These are phyloP conservation scores for Drosophila pectinifera DNA, from an alignment of 1,140 invertebrate genomes.

Conservation along the genomic window DNA sequence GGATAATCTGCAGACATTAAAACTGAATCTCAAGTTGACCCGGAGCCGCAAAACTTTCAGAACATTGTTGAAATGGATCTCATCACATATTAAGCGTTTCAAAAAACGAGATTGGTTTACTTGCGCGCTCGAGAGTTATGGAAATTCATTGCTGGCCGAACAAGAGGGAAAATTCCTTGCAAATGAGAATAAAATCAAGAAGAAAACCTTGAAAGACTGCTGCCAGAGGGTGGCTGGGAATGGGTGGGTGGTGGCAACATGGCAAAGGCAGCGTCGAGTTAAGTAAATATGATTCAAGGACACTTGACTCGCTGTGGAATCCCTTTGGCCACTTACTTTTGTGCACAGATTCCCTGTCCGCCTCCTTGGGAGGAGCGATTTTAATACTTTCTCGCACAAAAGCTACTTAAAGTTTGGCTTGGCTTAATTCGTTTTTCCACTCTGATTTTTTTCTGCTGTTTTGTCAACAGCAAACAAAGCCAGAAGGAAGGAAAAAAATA, in stretches of 20 bases:
- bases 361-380: conserved; percentile 63
- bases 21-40: conserved; percentile 27
- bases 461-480: conserved; percentile 74
- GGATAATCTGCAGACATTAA: conserved; percentile 21
- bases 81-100: conserved; percentile 46
- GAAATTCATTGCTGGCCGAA: conserved; percentile 63
- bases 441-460: conserved; percentile 11
- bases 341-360: conserved; percentile 27
- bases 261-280: conserved; percentile 52
- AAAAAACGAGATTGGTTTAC: conserved; percentile 43
- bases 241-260: conserved; percentile 4
- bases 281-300: conserved; percentile 83
- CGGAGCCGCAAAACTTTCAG: conserved; percentile 30
- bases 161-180: conserved; percentile 56
- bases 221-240: neutral
- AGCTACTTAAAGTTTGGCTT: conserved; percentile 79
- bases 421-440: conserved; percentile 71
- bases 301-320: conserved; percentile 66
- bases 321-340: conserved; percentile 75
- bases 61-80: conserved; percentile 31
- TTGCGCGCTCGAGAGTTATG: conserved; percentile 43
- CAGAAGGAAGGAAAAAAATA: conserved; percentile 33
- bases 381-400: conserved; percentile 79
- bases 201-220: conserved; percentile 15
- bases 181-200: conserved; percentile 52